These are phyloP conservation scores for Gymnogyps californianus DNA, from an alignment of 2,113 vertebrate genomes.

Conservation along the genomic window DNA sequence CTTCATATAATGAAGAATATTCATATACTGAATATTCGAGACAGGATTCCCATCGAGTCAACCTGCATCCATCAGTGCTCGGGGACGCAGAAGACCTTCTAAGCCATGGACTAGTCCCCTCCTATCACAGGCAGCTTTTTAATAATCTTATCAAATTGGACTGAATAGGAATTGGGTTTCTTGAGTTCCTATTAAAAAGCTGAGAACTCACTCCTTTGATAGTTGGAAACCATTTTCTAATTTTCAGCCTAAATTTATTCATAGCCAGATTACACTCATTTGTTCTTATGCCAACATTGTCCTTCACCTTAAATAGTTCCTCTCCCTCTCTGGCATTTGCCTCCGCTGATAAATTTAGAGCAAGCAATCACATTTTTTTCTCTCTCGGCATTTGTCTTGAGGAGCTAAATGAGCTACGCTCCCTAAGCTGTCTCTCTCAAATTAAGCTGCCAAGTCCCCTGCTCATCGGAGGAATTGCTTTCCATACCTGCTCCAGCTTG, in stretches of 20 bases:
- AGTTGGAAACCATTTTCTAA: constrained; percentile 43
- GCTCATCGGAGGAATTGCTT: neutral
- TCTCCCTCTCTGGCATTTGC: constrained; percentile 47
- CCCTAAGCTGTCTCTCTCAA: constrained; percentile 7
- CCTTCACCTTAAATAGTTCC: constrained; percentile 62
- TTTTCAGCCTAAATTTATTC: constrained; percentile 60
- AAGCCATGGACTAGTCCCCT: neutral
- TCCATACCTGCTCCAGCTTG: neutral
- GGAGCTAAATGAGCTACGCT: constrained; percentile 46
- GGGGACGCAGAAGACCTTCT: neutral
- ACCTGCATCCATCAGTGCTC: neutral
- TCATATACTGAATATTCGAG: neutral
- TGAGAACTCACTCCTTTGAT: constrained; percentile 2
- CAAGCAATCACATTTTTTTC: constrained; percentile 39
- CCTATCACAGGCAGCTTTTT: constrained; percentile 16
- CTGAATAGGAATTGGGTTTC: constrained; percentile 27
- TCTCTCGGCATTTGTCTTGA: neutral
- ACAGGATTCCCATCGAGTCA: neutral
- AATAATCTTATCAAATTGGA: constrained; percentile 31
- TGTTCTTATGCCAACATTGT: constrained; percentile 63
- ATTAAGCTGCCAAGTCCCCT: constrained; percentile 29
- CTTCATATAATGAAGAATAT: neutral
- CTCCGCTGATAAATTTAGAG: constrained; percentile 50
- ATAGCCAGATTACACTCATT: constrained; percentile 50
- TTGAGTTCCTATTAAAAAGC: constrained; percentile 27